Evolutionary conservation across 2,797 vertebrate genomes (phyloP).

Genomic region (Gobio occitaniae): DNA sequence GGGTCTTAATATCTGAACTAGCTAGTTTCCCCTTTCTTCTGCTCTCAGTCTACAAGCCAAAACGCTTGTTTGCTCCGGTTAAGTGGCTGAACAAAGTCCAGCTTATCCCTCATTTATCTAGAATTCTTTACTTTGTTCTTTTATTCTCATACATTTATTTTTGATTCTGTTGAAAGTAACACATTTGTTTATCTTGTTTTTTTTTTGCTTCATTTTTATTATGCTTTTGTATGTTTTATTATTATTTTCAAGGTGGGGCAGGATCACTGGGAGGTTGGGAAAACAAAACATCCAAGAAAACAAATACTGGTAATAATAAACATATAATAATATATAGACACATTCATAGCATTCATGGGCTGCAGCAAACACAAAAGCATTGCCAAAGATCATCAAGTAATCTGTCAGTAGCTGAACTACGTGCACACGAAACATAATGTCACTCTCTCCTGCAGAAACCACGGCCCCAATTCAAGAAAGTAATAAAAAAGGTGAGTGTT

Average conservation of each 20-base stretch:
- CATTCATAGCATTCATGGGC: not conserved
- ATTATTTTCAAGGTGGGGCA: constrained; percentile 43
- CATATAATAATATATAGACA: constrained; percentile 33
- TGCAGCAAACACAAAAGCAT: constrained; percentile 17
- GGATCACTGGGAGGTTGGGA: constrained; percentile 62
- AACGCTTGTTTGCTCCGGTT: not conserved
- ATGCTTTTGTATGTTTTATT: not conserved
- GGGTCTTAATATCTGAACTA: constrained; percentile 2
- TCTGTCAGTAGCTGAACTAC: not conserved
- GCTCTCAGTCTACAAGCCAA: not conserved
- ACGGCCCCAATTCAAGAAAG: not conserved
- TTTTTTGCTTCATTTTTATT: not conserved
- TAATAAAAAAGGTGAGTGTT: not conserved
- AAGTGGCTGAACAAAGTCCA: not conserved
- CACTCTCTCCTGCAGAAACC: constrained; percentile 14
- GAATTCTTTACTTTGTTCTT: not conserved
- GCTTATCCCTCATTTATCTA: not conserved
- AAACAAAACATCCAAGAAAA: constrained; percentile 61
- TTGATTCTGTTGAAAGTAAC: not conserved
- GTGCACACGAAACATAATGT: not conserved
- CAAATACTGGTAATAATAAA: constrained; percentile 60
- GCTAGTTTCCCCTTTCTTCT: not conserved
- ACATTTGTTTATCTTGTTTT: not conserved
- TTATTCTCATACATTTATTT: not conserved
- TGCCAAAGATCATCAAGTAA: constrained; percentile 36